Evolutionary conservation across 2,888 invertebrate genomes (phyloP).

Genomic region (Hartigia nigra): DNA sequence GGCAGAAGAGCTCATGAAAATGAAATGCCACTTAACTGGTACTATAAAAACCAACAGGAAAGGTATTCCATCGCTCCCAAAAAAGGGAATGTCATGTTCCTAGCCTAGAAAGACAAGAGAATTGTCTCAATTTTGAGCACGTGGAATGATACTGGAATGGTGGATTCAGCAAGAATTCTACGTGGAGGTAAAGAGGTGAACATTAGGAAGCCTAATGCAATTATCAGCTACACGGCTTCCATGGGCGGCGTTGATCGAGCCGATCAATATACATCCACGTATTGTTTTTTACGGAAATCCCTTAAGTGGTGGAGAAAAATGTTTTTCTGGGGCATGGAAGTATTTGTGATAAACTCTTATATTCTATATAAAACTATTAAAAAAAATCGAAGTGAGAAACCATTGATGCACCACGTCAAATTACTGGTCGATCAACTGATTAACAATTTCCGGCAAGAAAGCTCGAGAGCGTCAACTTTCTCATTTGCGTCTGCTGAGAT

Average conservation of each 20-base stretch:
- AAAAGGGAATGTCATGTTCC: too few species aligned
- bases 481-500: slow-evolving; percentile 22
- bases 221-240: slow-evolving; percentile 21
- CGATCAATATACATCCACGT: slow-evolving; percentile 30
- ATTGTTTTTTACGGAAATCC: slow-evolving; percentile 26
- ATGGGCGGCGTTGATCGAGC: slow-evolving; percentile 30
- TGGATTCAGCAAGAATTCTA: slow-evolving; percentile 20
- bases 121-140: slow-evolving; percentile 32
- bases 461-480: slow-evolving; percentile 17
- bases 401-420: slow-evolving; percentile 20
- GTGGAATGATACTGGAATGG: slow-evolving; percentile 26
- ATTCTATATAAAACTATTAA: slow-evolving; percentile 20
- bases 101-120: slow-evolving; percentile 29
- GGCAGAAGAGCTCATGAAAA: slow-evolving; percentile 31
- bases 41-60: slow-evolving; percentile 36
- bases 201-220: slow-evolving; percentile 19
- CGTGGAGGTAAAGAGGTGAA: slow-evolving; percentile 11
- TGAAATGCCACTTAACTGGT: slow-evolving; percentile 34
- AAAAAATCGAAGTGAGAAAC: slow-evolving; percentile 23
- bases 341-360: slow-evolving; percentile 23
- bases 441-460: slow-evolving; percentile 15
- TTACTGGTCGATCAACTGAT: slow-evolving; percentile 20
- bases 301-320: slow-evolving; percentile 31
- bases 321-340: slow-evolving; percentile 33
- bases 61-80: slow-evolving; percentile 27